Percentiles rank a stretch among this genome's conserved stretches.
phyloP scores from a whole-genome alignment of 2,113 vertebrate genomes.

The Myodes glareolus region DNA sequence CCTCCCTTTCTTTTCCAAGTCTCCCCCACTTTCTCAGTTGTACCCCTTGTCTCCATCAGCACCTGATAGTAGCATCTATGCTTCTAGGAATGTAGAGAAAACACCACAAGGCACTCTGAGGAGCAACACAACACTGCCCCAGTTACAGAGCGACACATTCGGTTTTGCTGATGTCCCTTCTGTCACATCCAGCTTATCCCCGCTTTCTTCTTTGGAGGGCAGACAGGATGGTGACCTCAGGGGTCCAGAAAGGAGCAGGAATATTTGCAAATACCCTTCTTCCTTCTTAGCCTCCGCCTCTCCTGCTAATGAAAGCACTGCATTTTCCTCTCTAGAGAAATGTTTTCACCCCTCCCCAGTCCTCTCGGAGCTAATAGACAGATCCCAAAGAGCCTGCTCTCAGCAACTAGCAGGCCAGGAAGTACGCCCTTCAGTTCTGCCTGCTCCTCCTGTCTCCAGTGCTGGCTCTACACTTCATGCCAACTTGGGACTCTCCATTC shows the following conservation, averaged over 20 bases:
- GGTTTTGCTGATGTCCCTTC: slow-evolving; percentile 54
- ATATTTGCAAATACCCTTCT: slow-evolving; percentile 72
- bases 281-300: slow-evolving; percentile 76
- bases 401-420: slow-evolving; percentile 8
- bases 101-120: slow-evolving; percentile 56
- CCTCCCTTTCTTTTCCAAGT: slow-evolving; percentile 53
- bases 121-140: slow-evolving; percentile 52
- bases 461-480: slow-evolving; percentile 40
- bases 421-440: neutral
- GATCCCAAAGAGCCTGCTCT: slow-evolving; percentile 45
- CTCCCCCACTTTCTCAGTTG: neutral
- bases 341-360: slow-evolving; percentile 59
- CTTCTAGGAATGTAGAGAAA: slow-evolving; percentile 64
- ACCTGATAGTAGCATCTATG: neutral
- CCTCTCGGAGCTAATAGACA: slow-evolving; percentile 68
- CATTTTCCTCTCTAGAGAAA: slow-evolving; percentile 63
- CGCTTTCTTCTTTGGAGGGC: slow-evolving; percentile 71
- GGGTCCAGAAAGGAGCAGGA: slow-evolving; percentile 74
- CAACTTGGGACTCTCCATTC: neutral
- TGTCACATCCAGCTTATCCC: slow-evolving; percentile 53
- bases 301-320: slow-evolving; percentile 37
- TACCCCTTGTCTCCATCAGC: slow-evolving; percentile 70
- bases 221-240: slow-evolving; percentile 7
- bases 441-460: slow-evolving; percentile 11
- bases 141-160: slow-evolving; percentile 12